Evolutionary conservation across 1,140 invertebrate species (phyloP), one percentile per base, ranked within the genome.

Genomic region (Aleiodes sp.): DNA sequence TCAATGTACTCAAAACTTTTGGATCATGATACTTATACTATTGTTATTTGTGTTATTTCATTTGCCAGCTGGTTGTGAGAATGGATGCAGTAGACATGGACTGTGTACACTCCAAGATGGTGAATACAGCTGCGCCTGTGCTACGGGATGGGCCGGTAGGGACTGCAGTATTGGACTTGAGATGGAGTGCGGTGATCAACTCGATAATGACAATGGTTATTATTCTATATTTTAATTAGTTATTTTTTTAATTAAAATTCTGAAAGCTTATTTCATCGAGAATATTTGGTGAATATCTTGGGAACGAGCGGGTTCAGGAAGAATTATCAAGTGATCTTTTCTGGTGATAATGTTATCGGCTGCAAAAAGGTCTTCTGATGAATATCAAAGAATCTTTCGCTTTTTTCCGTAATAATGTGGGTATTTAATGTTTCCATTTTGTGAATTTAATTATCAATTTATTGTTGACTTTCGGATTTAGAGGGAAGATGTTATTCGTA

Each of bases 181-280:
- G 86, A 94, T 96, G 82, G 92, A 94, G 71, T 99, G 98, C 87
- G 92, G 92, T 76, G 97, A 99, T 86, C 93, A 94, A 78, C 89
- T 94, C 68, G 98, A 99, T 84, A 99, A 99, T 86, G 98, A 99
- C 87, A 91, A 94, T 87, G 97, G 97, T 99, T 89, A 80, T 73
- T 73, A 33, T 56, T 7, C 28, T 35, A 24, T 29, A n/a, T n/a
- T n/a, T 7, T 43, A 16, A 8, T 33, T 33, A 33, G 7, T 33
- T 33, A 33, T 33, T 33, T 10, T 8, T 33, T 33, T 10, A 33
- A 33, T 33, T 2, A 33, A n/a, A n/a, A n/a, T n/a, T n/a, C n/a
- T n/a, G n/a, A n/a, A n/a, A n/a, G n/a, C 2, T 33, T 2, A 33
- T 1, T 2, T 10, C 7, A 33, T 33, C 9, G 3, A 12, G 10